Base-by-base conservation (phyloP, 2,888 invertebrate species). In the Ramazzottius varieornatus region DNA sequence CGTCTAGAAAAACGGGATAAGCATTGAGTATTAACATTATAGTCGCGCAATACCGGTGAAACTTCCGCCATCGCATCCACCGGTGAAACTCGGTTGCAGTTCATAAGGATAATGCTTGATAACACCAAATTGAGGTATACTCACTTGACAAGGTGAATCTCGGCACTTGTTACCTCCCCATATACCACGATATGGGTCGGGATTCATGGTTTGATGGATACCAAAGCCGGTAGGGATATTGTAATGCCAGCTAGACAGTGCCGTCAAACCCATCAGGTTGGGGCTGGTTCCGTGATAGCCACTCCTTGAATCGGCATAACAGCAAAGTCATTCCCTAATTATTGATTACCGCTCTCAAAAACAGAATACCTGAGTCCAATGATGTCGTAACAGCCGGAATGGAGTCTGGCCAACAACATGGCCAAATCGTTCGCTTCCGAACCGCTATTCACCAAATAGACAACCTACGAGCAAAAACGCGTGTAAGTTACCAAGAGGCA, bases 381-480 rank as follows among this genome's bases (percentile, higher is more conserved):
- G 29, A 93, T 81, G 70, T 93, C 91, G 71, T 83, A 83, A 72
- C 85, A 83, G 1, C 85, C 84, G 0, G 94, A 93, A 73, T 90
- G 83, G 0, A 87, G 76, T 70, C 92, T 82, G 0, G 93, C 86
- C 76, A 98, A 80, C 33, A 91, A 74, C 69, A 88, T 80, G 0
- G 96, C 96, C 67, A 98, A 78, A 74, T 98, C 96, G 73, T 94
- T 96, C 0, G 96, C 94, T 77, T 98, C 96, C 2, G 91, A 88
- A 0, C 96, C 96, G 72, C 93, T 94, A 77, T 96, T 96, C 1
- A 90, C 87, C 71, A 94, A 83, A 73, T 91, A 93, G 1, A 88
- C 86, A 33, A 87, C 85, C 87, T 88, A 73, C 1, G 33, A 54
- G 24, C 54, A 65, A 20, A 54, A 20, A 32, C n/a, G n/a, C 29